These are phyloP conservation scores for Lasius platythorax DNA, from an alignment of 2,888 invertebrate species.

Conservation along the genomic window DNA sequence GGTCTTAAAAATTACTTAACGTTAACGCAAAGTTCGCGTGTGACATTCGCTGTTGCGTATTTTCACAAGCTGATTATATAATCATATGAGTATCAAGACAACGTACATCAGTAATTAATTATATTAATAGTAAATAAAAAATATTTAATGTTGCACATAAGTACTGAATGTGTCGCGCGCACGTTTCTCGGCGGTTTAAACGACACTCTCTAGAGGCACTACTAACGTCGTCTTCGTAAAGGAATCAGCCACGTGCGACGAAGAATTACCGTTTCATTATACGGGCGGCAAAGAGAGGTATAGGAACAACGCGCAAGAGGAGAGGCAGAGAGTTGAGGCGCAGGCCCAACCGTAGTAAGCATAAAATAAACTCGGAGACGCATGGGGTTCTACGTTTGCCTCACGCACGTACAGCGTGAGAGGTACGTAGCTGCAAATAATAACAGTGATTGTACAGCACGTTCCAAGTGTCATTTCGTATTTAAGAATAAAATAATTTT, in stretches of 20 bases:
- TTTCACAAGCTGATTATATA: not conserved
- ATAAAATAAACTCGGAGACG: slow-evolving; percentile 77
- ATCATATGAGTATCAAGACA: not conserved
- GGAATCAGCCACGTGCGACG: slow-evolving; percentile 71
- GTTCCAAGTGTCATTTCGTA: slow-evolving; percentile 50
- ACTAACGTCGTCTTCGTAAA: slow-evolving; percentile 61
- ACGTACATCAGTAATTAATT: slow-evolving; percentile 11
- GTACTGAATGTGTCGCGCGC: slow-evolving; percentile 22
- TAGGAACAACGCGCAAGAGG: slow-evolving; percentile 52
- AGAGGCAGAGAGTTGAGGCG: slow-evolving; percentile 71
- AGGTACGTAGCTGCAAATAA: slow-evolving; percentile 69
- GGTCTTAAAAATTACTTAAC: not conserved
- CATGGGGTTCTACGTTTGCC: slow-evolving; percentile 78
- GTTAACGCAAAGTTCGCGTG: not conserved
- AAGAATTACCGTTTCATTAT: slow-evolving; percentile 74
- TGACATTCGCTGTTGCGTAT: not conserved
- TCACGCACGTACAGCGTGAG: slow-evolving; percentile 68
- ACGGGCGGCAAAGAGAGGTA: slow-evolving; percentile 63
- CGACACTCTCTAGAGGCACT: slow-evolving; percentile 46
- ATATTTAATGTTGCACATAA: not conserved
- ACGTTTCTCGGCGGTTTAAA: slow-evolving; percentile 42
- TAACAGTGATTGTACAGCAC: slow-evolving; percentile 68
- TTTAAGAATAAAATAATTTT: not conserved
- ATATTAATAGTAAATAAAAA: slow-evolving; percentile 16
- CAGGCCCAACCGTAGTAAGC: slow-evolving; percentile 73